Evolutionary conservation across 2,113 vertebrate species (phyloP).

Genomic region (Pseudonaja textilis): DNA sequence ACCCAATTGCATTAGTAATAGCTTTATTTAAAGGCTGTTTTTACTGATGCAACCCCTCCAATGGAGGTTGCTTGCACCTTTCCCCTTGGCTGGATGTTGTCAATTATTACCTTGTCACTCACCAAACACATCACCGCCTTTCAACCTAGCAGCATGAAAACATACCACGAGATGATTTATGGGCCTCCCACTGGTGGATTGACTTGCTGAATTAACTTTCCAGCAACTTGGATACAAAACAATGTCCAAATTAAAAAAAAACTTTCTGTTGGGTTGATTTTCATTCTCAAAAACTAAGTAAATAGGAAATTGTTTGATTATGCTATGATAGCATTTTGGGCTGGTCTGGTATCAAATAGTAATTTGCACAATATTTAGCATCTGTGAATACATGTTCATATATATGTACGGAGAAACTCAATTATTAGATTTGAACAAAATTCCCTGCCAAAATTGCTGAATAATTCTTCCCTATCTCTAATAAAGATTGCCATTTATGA

Average conservation of each 20-base stretch:
- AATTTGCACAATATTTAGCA: not conserved
- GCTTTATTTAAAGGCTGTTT: not conserved
- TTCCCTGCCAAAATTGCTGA: not conserved
- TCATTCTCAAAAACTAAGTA: not conserved
- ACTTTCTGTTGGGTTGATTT: not conserved
- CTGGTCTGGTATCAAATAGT: not conserved
- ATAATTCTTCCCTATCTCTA: not conserved
- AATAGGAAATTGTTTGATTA: not conserved
- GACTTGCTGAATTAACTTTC: not conserved
- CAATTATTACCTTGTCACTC: not conserved
- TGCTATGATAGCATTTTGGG: not conserved
- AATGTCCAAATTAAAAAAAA: not conserved
- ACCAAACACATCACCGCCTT: not conserved
- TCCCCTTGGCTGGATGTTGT: not conserved
- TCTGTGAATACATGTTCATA: no score
- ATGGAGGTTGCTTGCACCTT: not conserved
- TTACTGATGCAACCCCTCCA: not conserved
- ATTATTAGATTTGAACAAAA: not conserved
- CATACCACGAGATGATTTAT: not conserved
- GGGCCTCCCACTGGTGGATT: not conserved
- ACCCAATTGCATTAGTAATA: not conserved
- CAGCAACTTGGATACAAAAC: not conserved
- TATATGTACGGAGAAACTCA: not conserved
- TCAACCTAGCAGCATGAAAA: not conserved
- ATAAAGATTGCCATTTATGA: not conserved